Evolutionary conservation across 2,113 vertebrate species (phyloP).

Genomic region (Telmatochromis sp.): DNA sequence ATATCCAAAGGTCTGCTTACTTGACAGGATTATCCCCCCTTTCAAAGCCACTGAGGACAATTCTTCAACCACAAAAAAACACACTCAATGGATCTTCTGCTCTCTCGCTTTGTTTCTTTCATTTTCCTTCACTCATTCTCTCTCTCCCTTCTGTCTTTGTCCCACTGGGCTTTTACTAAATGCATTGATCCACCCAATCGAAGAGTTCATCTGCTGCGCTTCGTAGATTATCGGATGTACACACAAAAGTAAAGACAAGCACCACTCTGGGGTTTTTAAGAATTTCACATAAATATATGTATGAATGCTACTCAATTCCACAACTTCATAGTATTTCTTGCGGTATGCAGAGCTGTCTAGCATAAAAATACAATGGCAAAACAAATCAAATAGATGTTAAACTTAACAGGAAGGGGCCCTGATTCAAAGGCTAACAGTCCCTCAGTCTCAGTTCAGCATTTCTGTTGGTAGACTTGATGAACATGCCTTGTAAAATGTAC

Average conservation of each 20-base stretch:
- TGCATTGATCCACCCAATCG: conserved; percentile 64
- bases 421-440: neutral
- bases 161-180: conserved; percentile 55
- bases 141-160: conserved; percentile 63
- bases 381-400: neutral
- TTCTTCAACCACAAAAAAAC: conserved; percentile 69
- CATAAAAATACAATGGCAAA: neutral
- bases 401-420: neutral
- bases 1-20: conserved; percentile 78
- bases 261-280: neutral
- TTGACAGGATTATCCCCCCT: conserved; percentile 76
- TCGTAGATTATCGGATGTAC: conserved; percentile 34
- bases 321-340: neutral
- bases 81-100: conserved; percentile 70
- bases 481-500: neutral
- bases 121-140: conserved; percentile 37
- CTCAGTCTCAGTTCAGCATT: neutral
- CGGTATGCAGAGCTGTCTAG: neutral
- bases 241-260: neutral
- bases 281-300: neutral
- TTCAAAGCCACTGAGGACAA: conserved; percentile 63
- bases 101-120: conserved; percentile 58
- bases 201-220: conserved; percentile 63
- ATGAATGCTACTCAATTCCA: neutral
- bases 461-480: neutral